Base-by-base conservation (phyloP, 2,797 vertebrate genomes). In the Tadarida brasiliensis region DNA sequence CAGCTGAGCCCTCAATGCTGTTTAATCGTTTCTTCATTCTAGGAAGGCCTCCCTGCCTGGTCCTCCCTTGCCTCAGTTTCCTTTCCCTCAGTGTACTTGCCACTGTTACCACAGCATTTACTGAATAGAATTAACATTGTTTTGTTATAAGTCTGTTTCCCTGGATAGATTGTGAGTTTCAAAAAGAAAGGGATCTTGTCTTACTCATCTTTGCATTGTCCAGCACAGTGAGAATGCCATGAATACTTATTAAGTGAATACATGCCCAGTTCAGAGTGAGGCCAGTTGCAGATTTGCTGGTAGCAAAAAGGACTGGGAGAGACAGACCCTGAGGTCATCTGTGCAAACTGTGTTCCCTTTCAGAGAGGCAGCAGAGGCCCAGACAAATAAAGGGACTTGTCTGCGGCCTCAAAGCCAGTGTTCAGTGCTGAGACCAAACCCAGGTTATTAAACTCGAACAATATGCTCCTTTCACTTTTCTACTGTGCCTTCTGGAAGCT, bases 391-490 rank as follows among this genome's bases (percentile, higher is more conserved):
- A 82, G 10, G 57, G 39, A 59, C 30, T 83, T 56, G 30, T 35
- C 11, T 54, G 26, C 65, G 17, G 22, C 63, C 30, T 44, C 14
- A 35, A 61, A 68, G 15, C 57, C 57, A 33, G 30, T 22, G 26
- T 17, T 51, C 68, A 85, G 30, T 61, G 35, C 61, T 61, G 68
- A 82, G 67, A 68, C 39, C 44, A 74, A 91, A 83, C 54, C 57
- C 49, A 54, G 51, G 28, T 35, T n/a, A 49, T 51, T 56, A 84
- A 61, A 44, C 47, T 57, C 26, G 15, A 51, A 30, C 51, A 61
- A 30, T 17, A 28, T 47, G 17, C 68, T 54, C 30, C 49, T 85
- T 90, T 68, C 5, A 4, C 51, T 95, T 80, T 91, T 94, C 95
- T 82, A 0, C 63, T 87, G 91, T 61, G 44, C 76, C 47, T 51